phyloP scores from a whole-genome alignment of 2,113 vertebrate genomes.

The Dicaeum eximium region DNA sequence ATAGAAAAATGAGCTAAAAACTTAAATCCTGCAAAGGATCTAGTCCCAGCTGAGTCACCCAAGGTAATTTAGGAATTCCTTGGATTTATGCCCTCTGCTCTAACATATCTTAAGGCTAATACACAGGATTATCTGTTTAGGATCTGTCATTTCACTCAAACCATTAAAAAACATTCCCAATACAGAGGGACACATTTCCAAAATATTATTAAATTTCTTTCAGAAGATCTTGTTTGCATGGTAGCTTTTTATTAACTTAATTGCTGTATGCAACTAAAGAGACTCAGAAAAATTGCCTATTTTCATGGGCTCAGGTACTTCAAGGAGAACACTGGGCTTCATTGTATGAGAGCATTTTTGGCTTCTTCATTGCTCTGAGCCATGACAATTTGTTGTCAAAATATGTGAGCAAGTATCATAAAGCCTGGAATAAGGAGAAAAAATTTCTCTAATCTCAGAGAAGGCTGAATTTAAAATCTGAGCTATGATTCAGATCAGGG shows the following conservation, averaged over 20 bases:
- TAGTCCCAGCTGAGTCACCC: not conserved
- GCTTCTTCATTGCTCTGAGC: not conserved
- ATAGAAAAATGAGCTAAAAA: not conserved
- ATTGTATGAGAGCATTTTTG: not conserved
- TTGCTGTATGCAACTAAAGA: not conserved
- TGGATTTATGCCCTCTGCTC: not conserved
- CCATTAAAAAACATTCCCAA: not conserved
- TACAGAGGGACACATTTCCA: not conserved
- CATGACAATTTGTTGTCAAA: conserved; percentile 26
- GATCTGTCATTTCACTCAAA: conserved; percentile 15
- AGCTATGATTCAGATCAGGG: not conserved
- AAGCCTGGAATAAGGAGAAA: not conserved
- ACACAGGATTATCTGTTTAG: not conserved
- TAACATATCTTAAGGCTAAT: not conserved
- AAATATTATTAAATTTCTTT: conserved; percentile 2
- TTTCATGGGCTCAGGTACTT: not conserved
- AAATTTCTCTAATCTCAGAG: not conserved
- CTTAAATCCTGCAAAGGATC: not conserved
- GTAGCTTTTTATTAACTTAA: conserved; percentile 32
- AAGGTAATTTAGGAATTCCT: not conserved
- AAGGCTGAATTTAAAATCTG: not conserved
- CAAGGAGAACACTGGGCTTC: not conserved
- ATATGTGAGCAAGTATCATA: not conserved
- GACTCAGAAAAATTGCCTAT: not conserved
- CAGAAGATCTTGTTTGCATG: not conserved